A percentile compares a stretch with the other conserved stretches of the same genome.
Evolutionary conservation across 2,888 invertebrate species (phyloP).

Genomic region (Eupithecia pulchellata): DNA sequence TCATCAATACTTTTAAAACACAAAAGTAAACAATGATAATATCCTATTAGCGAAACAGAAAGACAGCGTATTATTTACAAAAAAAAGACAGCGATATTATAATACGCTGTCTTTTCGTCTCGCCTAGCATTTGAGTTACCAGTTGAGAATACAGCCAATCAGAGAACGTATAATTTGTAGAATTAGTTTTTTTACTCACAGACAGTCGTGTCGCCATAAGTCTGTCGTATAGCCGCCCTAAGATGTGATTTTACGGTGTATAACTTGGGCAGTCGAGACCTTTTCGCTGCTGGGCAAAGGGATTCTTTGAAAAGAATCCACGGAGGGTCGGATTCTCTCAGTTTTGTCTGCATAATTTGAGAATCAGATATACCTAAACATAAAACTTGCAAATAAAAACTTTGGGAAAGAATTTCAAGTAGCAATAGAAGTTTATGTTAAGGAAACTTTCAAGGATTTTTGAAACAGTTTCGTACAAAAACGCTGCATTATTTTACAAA

Average conservation of each 20-base stretch:
- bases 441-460: neutral
- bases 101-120: neutral
- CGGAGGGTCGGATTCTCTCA: conserved; percentile 23
- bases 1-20: too few species aligned
- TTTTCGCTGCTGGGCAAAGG: conserved; percentile 44
- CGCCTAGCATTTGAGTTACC: neutral
- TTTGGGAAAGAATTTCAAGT: neutral
- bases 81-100: neutral
- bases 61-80: neutral
- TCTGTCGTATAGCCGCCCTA: conserved; percentile 22
- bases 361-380: conserved; percentile 8
- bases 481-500: neutral
- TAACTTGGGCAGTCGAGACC: conserved; percentile 43
- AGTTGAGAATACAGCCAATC: neutral
- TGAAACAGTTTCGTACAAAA: neutral
- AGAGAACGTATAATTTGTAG: neutral
- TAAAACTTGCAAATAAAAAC: conserved; percentile 4
- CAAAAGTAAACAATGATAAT: too few species aligned
- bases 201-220: conserved; percentile 17
- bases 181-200: neutral
- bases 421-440: neutral
- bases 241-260: conserved; percentile 45
- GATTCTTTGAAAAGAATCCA: conserved; percentile 44
- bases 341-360: conserved; percentile 25
- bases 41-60: too few species aligned